phyloP scores from a whole-genome alignment of 2,888 invertebrate genomes.

The Scaptomyza flava region DNA sequence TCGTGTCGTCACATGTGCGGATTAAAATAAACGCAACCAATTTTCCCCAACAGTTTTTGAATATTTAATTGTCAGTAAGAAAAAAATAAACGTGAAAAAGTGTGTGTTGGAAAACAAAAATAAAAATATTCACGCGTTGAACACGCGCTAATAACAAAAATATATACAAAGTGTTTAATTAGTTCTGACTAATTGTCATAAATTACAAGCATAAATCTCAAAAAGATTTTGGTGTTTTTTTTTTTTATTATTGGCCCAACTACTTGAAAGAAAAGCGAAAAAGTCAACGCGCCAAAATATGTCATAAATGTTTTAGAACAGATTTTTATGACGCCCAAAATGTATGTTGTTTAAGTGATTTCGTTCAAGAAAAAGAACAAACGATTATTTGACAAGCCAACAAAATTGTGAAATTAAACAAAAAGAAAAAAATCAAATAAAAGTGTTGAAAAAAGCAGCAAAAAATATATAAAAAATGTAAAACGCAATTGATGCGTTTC shows the following conservation, averaged over 20 bases:
- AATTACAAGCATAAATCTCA: not conserved
- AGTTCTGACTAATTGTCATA: slow-evolving; percentile 3
- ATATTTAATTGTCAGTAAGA: slow-evolving; percentile 6
- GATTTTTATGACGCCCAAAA: not conserved
- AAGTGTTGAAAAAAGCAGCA: slow-evolving; percentile 5
- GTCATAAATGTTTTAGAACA: slow-evolving; percentile 1
- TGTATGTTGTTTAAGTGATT: not conserved
- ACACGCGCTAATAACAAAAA: not conserved
- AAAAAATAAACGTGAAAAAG: not conserved
- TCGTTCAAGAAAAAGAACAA: not conserved
- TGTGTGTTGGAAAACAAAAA: not conserved
- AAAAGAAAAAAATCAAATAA: not conserved
- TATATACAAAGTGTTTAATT: not conserved
- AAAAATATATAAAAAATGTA: not conserved
- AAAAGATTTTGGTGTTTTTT: not conserved
- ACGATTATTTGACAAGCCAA: not conserved
- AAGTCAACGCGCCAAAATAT: slow-evolving; percentile 4
- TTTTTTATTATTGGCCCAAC: not conserved
- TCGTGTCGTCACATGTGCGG: slow-evolving; percentile 53
- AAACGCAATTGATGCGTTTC: slow-evolving; percentile 27
- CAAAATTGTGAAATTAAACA: slow-evolving; percentile 8
- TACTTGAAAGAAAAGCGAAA: not conserved
- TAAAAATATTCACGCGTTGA: too few species aligned
- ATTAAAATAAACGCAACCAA: slow-evolving; percentile 26
- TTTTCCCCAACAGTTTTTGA: slow-evolving; percentile 19